phyloP scores from a whole-genome alignment of 2,113 vertebrate species.

The Cynocephalus volans region DNA sequence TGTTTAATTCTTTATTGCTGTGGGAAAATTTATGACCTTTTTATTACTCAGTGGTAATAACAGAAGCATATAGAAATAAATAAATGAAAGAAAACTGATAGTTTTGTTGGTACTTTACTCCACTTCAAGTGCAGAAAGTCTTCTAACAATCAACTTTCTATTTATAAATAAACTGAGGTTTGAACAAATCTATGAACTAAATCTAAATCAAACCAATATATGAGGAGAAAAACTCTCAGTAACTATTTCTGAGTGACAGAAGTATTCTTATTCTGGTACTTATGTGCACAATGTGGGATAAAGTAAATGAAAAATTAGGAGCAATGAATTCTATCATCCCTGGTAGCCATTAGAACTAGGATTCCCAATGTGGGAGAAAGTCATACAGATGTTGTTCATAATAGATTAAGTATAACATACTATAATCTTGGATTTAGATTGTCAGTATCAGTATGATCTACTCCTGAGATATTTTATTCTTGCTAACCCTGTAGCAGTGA shows the following conservation, averaged over 20 bases:
- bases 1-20: neutral
- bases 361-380: neutral
- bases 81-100: neutral
- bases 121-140: neutral
- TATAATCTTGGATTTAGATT: neutral
- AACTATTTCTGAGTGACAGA: neutral
- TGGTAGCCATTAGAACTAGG: neutral
- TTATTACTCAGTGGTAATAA: neutral
- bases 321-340: neutral
- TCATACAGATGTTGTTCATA: neutral
- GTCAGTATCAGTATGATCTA: neutral
- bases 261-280: neutral
- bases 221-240: neutral
- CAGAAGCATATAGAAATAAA: neutral
- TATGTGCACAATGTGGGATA: neutral
- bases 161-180: neutral
- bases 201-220: constrained; percentile 15
- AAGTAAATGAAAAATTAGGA: neutral
- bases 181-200: neutral
- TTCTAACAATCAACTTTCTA: neutral
- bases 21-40: neutral
- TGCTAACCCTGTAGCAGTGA: neutral
- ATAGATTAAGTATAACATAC: neutral
- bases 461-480: neutral
- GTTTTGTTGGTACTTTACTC: neutral